Evolutionary conservation across 2,888 invertebrate genomes (phyloP), one percentile per base, ranked within the genome.

Genomic region (Caenorhabditis zanzibari): DNA sequence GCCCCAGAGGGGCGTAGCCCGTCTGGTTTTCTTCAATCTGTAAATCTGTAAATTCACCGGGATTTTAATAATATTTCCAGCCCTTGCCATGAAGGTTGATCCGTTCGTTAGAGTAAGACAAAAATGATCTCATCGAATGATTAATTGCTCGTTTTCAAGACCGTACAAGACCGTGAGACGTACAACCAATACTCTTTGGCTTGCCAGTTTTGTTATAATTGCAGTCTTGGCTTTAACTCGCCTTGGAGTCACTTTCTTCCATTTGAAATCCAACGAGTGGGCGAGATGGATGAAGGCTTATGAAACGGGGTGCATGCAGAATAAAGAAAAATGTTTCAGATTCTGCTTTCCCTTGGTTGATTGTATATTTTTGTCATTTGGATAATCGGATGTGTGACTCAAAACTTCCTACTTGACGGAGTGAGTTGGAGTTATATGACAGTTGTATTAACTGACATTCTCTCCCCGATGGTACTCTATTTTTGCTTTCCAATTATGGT

Each of bases 401-500:
- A 38, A 4, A 63, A 63, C 12, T 63, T 63, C n/a, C 4, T 44
- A 16, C 16, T 63, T 24, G 26, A 14, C 1, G 63, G 63, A 24
- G 63, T 63, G 0, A 9, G 26, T 4, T 77, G 77, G 69, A 9
- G 24, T 9, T 77, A 77, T 32, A n/a, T 35, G 26, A 61, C 24
- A n/a, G 73, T 22, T 24, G 22, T n/a, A 0, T 52, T 38, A 26
- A 22, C 38, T 9, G 38, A 38, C 16, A 9, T 41, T 10, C 24
- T 73, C 12, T n/a, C 69, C 0, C 49, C 28, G 12, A 1, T 77
- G 9, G 77, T 71, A 19, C 38, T 59, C 2, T 44, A 58, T 16
- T 14, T 77, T n/a, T 69, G 69, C 49, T 77, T 61, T 19, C 69
- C 77, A 0, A 58, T 52, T 9, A 32, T 77, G 26, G 6, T 54